Evolutionary conservation across 2,797 vertebrate genomes (phyloP).

Genomic region (Setipinna tenuifilis): DNA sequence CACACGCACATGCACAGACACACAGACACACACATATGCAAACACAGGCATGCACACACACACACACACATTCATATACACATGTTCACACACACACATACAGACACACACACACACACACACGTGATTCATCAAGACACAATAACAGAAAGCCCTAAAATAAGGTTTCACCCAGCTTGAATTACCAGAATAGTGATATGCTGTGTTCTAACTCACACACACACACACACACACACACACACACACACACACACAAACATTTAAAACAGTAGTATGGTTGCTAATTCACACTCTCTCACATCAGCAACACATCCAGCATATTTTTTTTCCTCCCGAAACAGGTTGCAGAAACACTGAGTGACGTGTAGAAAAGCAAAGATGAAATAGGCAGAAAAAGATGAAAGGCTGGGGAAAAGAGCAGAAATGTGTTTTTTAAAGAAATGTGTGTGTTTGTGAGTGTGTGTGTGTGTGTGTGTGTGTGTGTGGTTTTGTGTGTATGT

Average conservation of each 20-base stretch:
- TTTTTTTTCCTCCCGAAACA: neutral
- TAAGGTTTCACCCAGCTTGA: neutral
- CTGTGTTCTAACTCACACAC: neutral
- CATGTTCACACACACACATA: neutral
- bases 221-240: too few relatives aligned
- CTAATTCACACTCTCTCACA: neutral
- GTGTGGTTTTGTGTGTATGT: too few relatives aligned
- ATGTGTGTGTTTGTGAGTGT: too few relatives aligned
- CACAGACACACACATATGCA: neutral
- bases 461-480: too few relatives aligned
- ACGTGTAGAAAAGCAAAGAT: neutral
- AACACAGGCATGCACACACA: neutral
- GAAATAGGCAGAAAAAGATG: neutral
- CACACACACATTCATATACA: neutral
- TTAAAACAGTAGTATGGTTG: too few relatives aligned
- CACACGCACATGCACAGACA: neutral
- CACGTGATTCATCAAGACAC: neutral
- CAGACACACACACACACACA: neutral
- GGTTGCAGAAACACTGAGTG: neutral
- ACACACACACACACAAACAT: too few relatives aligned
- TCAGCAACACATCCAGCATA: neutral
- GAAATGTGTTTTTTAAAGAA: neutral
- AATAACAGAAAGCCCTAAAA: neutral
- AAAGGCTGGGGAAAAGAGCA: neutral
- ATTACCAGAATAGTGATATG: neutral